Base-by-base conservation (phyloP, 2,888 invertebrate genomes). In the Rhamnusium bicolor region DNA sequence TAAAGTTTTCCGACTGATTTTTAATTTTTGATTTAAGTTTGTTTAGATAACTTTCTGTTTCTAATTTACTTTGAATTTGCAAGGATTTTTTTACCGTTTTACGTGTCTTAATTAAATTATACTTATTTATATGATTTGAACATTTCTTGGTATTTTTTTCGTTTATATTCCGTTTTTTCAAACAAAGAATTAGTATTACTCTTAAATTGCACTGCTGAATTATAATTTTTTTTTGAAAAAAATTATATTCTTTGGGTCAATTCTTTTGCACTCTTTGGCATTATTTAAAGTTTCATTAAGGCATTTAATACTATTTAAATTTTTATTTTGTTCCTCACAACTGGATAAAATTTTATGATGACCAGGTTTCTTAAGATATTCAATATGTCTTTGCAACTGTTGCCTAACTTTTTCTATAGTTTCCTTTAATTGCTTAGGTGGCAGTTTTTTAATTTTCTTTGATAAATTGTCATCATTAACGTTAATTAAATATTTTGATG, bases 331-430 rank as follows among this genome's bases (percentile, higher is more conserved):
- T 12, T 67, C 54, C 27, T 62, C 47, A 18, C 18, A 8, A 49
- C 12, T n/a, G 4, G 4, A 12, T 16, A 51, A 32, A 24, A 19
- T 19, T 46, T 63, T 47, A 2, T 47, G 24, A 63, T 29, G 51
- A 12, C 16, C 47, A 3, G 32, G 56, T 40, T n/a, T 29, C 18
- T 61, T 46, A 8, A 75, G 60, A 40, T 63, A 18, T 27, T 19
- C n/a, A 27, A 75, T 61, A 53, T 75, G 74, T 29, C 51, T 40
- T 14, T 69, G 29, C 27, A 75, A 63, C 32, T 75, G 56, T 10
- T 67, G 29, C n/a, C 21, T 67, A 2, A 75, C 21, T 40, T 56
- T 32, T 56, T 66, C 67, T 6, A 63, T 53, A 21, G 62, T 65
- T 60, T 67, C 19, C 40, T 8, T 61, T 12, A 75, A 24, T n/a